Evolutionary conservation across 2,113 vertebrate species (phyloP).

Genomic region (Melospiza georgiana): DNA sequence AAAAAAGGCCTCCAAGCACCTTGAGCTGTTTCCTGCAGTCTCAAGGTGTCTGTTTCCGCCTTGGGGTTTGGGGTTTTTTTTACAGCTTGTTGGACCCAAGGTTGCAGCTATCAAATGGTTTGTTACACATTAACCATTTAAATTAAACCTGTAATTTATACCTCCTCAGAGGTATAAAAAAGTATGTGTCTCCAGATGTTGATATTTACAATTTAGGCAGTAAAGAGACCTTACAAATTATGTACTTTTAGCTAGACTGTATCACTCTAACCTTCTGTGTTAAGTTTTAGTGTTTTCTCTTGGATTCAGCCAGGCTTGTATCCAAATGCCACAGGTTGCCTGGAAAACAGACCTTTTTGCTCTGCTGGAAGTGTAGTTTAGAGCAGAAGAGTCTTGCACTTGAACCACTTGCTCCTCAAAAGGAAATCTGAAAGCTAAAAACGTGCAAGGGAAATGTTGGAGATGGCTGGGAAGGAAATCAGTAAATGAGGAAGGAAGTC

Average conservation of each 20-base stretch:
- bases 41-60: not conserved
- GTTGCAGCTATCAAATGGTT: not conserved
- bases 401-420: not conserved
- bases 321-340: rapidly evolving
- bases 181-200: not conserved
- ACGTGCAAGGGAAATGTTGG: constrained; percentile 23
- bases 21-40: not conserved
- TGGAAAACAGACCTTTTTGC: not conserved
- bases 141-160: not conserved
- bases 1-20: not conserved
- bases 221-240: not conserved
- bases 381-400: not conserved
- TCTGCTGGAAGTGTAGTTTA: not conserved
- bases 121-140: not conserved
- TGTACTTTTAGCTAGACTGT: not conserved
- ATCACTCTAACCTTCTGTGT: not conserved
- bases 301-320: not conserved
- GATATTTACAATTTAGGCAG: not conserved
- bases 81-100: not conserved
- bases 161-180: not conserved
- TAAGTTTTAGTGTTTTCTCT: not conserved
- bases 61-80: not conserved
- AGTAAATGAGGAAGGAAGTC: not conserved
- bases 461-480: constrained; percentile 30
- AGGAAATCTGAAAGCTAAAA: constrained; percentile 33